Conservation (phyloP, 2,888 invertebrate species). For the Melanostoma scalare region DNA sequence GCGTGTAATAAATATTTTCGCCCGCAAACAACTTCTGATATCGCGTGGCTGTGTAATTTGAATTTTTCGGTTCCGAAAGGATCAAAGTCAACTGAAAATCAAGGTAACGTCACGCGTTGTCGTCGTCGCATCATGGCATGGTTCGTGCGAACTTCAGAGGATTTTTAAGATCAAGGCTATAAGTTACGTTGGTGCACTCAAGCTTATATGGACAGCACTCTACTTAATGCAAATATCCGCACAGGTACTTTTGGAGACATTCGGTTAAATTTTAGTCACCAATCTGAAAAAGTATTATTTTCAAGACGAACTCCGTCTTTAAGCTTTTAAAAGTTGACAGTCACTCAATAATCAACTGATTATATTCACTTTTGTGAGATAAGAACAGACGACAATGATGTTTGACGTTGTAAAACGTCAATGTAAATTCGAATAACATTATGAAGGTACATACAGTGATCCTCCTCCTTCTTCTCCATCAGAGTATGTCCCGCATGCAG, state of each 20-base stretch:
- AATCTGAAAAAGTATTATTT: background rate
- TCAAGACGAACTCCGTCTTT: background rate
- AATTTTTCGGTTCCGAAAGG: conserved; percentile 42
- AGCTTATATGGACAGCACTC: background rate
- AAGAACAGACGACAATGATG: conserved; percentile 26
- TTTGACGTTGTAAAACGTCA: conserved; percentile 20
- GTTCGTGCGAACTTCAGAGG: background rate
- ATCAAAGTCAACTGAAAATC: conserved; percentile 43
- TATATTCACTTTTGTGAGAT: conserved; percentile 60
- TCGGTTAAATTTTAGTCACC: background rate
- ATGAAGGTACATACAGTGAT: conserved; percentile 18
- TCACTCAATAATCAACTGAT: conserved; percentile 66
- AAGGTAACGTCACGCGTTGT: conserved; percentile 47
- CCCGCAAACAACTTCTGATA: conserved; percentile 22
- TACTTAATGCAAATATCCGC: conserved; percentile 2
- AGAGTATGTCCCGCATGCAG: conserved; percentile 32
- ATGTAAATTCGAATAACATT: conserved; percentile 38
- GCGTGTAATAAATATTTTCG: conserved; percentile 57
- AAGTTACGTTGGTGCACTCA: background rate
- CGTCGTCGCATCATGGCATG: background rate
- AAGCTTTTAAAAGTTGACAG: conserved; percentile 43
- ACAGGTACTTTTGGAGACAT: too few relatives aligned
- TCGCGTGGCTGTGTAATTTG: conserved; percentile 45
- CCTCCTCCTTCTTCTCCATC: background rate
- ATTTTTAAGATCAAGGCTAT: conserved; percentile 30